These are phyloP conservation scores for Delia radicum DNA, from an alignment of 1,140 invertebrate genomes.

Conservation along the genomic window DNA sequence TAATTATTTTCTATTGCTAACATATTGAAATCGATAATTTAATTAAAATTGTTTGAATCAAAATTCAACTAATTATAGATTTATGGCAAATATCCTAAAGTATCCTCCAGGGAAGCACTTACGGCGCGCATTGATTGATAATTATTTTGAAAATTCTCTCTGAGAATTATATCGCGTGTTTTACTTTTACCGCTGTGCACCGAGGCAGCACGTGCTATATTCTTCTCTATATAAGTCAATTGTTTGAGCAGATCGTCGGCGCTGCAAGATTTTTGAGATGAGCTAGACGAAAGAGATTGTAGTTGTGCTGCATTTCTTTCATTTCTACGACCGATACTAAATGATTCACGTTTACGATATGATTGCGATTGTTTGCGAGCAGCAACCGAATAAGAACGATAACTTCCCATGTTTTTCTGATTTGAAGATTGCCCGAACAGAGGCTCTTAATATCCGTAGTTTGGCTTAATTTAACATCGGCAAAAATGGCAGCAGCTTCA, in stretches of 20 bases:
- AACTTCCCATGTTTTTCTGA: constrained; percentile 31
- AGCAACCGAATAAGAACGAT: constrained; percentile 31
- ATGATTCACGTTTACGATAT: constrained; percentile 38
- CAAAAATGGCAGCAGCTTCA: constrained; percentile 83
- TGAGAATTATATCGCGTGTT: neutral
- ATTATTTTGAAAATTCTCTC: constrained; percentile 39
- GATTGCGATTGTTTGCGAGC: constrained; percentile 28
- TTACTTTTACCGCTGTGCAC: constrained; percentile 36
- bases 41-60: neutral
- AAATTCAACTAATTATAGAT: neutral
- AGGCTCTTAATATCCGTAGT: constrained; percentile 54
- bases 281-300: constrained; percentile 28
- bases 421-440: constrained; percentile 31
- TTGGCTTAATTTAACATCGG: constrained; percentile 62
- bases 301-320: constrained; percentile 3
- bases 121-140: constrained; percentile 53
- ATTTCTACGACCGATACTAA: constrained; percentile 38
- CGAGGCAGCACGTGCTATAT: constrained; percentile 30
- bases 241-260: constrained; percentile 48
- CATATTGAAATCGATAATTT: neutral
- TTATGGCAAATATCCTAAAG: constrained; percentile 57
- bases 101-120: constrained; percentile 54
- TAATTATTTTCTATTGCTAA: too few relatives aligned
- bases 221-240: constrained; percentile 47
- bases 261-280: constrained; percentile 39